Evolutionary conservation across 2,888 invertebrate species (phyloP), one percentile per base, ranked within the genome.

Genomic region (Drosophila tripunctata): DNA sequence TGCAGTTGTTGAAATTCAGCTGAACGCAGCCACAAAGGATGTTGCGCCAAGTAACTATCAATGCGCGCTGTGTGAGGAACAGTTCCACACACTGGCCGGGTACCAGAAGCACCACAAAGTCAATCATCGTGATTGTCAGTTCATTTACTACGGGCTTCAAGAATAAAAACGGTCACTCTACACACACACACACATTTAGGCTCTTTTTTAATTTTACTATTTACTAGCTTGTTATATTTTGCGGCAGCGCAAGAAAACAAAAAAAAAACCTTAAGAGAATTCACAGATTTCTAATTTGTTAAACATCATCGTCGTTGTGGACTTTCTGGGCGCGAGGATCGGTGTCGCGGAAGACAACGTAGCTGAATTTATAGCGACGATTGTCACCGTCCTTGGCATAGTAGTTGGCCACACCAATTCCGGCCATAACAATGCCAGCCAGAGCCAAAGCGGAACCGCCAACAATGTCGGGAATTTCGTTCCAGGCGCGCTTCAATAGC

Each of bases 391-490:
- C 94, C 33, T 92, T 93, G 63, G 92, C 91, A 17, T 91, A 85
- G 75, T 94, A 94, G 31, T 92, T 93, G 62, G 90, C 89, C 44
- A 93, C 73, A 2, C 93, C 93, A 31, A 92, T 44, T 15, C 88
- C 85, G 14, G 92, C 92, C 64, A 94, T 72, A 5, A 90, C 93
- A 3, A 94, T 45, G 22, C 95, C 95, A 31, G 93, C 83, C 0
- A 95, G 0, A 0, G 92, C 95, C 71, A 95, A 73, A 10, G 93
- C 93, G 2, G 93, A 91, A 19, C 94, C 92, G 22, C 93, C 94
- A 36, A 96, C 90, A 44, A 96, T 91, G 90, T 95, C 96, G 3
- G 96, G 96, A 63, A 95, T 94, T 91, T 95, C 95, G 85, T 93
- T 91, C 94, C 95, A 94, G 17, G 89, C 91, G 40, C 88, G 87